phyloP scores from a whole-genome alignment of 2,888 invertebrate species.

The Oligia strigilis region DNA sequence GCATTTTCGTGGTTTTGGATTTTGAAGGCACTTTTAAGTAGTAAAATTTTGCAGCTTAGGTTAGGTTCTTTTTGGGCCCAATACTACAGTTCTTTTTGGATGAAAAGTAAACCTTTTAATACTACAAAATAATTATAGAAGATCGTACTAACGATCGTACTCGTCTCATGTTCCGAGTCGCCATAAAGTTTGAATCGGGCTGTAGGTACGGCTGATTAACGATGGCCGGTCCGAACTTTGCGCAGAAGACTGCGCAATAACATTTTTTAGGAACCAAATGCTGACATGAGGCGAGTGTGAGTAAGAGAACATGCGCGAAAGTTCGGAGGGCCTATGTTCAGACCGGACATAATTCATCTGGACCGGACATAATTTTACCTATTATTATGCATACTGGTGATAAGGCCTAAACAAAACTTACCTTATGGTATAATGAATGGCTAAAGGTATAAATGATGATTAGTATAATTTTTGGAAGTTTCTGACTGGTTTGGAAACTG shows the following conservation, averaged over 20 bases:
- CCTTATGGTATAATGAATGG: neutral
- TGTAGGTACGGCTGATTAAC: neutral
- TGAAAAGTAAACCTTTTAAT: neutral
- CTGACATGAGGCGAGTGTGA: neutral
- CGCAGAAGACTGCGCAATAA: neutral
- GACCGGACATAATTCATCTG: too few species aligned
- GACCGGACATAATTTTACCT: neutral
- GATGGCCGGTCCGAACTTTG: too few species aligned
- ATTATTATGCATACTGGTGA: conserved; percentile 3
- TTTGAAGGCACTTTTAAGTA: conserved; percentile 14
- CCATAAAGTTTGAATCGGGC: neutral
- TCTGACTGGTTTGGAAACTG: conserved; percentile 2
- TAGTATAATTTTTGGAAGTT: conserved; percentile 2
- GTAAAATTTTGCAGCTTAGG: conserved; percentile 25
- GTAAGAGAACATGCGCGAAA: neutral
- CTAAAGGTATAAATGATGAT: neutral
- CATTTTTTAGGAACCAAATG: neutral
- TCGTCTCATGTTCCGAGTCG: neutral
- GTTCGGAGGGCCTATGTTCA: neutral
- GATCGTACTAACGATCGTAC: neutral
- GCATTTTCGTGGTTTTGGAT: neutral
- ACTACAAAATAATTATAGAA: neutral
- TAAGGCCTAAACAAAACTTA: neutral
- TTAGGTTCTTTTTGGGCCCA: neutral
- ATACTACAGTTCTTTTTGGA: neutral